Base-by-base conservation (phyloP, 2,888 invertebrate species). In the Eupithecia pulchellata region DNA sequence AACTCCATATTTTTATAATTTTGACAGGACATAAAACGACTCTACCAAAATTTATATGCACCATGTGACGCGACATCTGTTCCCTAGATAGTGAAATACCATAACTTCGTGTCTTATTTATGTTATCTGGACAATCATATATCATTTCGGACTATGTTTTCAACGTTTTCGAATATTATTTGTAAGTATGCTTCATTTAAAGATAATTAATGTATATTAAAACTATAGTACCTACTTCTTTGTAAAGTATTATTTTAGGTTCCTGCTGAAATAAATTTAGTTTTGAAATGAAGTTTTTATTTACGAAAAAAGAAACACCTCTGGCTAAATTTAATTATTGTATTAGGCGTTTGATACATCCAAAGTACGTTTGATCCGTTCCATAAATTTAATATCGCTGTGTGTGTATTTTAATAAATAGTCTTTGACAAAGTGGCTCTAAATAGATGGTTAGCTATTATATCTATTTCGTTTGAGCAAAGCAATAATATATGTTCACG, bases 41-140 rank as follows among this genome's bases (percentile, higher is more conserved):
- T 72, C 81, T 74, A 77, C 79, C 69, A 76, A 72, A 83, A 85
- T 84, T 83, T 84, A 83, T 84, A 71, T 84, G 79, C 77, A 79
- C 82, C 86, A 86, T 85, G 78, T 86, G 86, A 84, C 82, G 82
- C 82, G 84, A 82, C 86, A 86, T 84, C 84, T 86, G 85, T 79
- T 82, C 76, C 79, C 79, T 80, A 79, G 72, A 74, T 77, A 75
- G 78, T 77, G 76, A 77, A 78, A 78, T 82, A 77, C 83, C 78
- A 84, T 83, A 81, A 81, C 81, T 77, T 75, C 79, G 57, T 81
- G 85, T 82, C 82, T 82, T 82, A 81, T 85, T 85, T 85, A 85
- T 83, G 79, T 70, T 74, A 77, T 79, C 69, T 71, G 75, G 71
- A 69, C 67, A 70, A 75, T 77, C 77, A 75, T 81, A 76, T 69